Base-by-base conservation (phyloP, 35 echinoderm and acorn worm genomes). In the Strongylocentrotus purpuratus region DNA sequence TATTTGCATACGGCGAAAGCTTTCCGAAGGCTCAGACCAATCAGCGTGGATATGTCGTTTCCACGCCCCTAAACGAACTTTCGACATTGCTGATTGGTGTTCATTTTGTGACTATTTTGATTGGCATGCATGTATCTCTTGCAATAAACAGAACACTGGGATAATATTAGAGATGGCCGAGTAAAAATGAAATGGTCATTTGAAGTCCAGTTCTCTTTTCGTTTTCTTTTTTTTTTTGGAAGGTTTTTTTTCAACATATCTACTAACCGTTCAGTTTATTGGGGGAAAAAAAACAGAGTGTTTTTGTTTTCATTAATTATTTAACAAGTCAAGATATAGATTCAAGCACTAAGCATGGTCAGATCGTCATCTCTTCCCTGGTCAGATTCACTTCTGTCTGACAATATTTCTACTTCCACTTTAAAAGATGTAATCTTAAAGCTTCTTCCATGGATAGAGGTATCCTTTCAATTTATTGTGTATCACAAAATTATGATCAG, bases 41-140 rank as follows among this genome's bases (percentile, higher is more conserved):
- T 89, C 87, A 41, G 87, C 87, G 87, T 17, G 12, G 12, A 18
- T 17, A 31, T 18, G 33, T 33, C 9, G 32, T 33, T 13, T 25
- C 87, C n/a, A 22, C 33, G 33, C 87, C 87, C 87, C 20, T 45
- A 33, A 89, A n/a, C 45, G 33, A 89, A 89, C 87, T 89, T 89
- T 89, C 31, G 32, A 15, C 15, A 33, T 18, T 45, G 14, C 87
- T 89, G 87, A 89, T 89, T 89, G 87, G 87, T 89, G 33, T 78
- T 15, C 65, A 78, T 78, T 28, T 78, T 78, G 22, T 78, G 65
- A 78, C 65, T 78, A 28, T n/a, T 28, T n/a, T 78, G 65, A 78
- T n/a, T 28, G 65, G 65, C 65, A 78, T 78, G 15, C 7, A 22
- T 55, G 15, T 50, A 50, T 70, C 0, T 78, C 28, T 3, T 78